Evolutionary conservation across 2,888 invertebrate genomes (phyloP), one percentile per base, ranked within the genome.

Genomic region (Lysandra coridon): DNA sequence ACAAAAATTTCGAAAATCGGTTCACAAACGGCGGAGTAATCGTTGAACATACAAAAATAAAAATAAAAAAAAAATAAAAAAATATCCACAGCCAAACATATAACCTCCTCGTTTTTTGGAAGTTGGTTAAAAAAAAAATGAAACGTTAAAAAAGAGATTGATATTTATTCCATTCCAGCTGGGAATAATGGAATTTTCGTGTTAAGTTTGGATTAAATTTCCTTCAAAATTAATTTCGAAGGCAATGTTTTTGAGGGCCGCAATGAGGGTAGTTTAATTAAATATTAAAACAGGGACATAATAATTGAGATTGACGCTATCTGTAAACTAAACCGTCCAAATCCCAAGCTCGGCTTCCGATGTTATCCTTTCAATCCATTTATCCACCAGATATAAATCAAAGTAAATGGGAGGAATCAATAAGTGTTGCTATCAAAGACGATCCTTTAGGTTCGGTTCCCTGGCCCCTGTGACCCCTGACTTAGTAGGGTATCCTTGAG

Each of bases 311-410:
- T 64, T 30, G 30, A 30, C 23, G 30, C 64, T 30, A 64, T 64
- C 30, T 30, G 23, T 64, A 64, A 64, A 30, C 30, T 12, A 7
- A 30, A 10, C 30, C 64, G 10, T 12, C 30, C 30, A 30, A 64
- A 30, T 64, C 64, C 64, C 64, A 4, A 23, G 12, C 12, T 64
- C 2, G 30, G 64, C 23, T 12, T 64, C 23, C 64, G 64, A 64
- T 64, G 64, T 64, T 64, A 69, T 69, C 69, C 69, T 69, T 33
- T 37, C 69, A 69, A 69, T 69, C 30, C 64, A 69, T 69, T 37
- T 69, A 33, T 69, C 33, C 69, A 14, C 4, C 5, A 37, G 69
- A 69, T 69, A 33, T 69, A 69, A 69, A 69, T 69, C 69, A 69
- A 69, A 69, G 69, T 69, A 33, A 69, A 69, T 69, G 69, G 69